Percentiles rank a stretch among this genome's conserved stretches.
These are phyloP conservation scores for Girardinichthys multiradiatus DNA, from an alignment of 2,113 vertebrate species.

Conservation along the genomic window DNA sequence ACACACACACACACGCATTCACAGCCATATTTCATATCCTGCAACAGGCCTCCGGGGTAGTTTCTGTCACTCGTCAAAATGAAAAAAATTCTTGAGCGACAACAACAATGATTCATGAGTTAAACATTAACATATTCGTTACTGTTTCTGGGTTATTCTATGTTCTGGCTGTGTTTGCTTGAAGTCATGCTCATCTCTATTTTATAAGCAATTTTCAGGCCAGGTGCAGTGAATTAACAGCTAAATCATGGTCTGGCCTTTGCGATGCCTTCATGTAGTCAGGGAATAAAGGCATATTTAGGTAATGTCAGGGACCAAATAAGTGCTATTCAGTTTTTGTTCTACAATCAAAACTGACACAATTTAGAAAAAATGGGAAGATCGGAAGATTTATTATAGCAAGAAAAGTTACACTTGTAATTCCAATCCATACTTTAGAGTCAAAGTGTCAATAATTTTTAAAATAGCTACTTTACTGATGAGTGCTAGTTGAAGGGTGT, in stretches of 20 bases:
- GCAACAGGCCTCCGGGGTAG: background rate
- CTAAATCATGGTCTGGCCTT: background rate
- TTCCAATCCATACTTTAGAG: background rate
- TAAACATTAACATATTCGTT: constrained; percentile 76
- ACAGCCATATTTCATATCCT: constrained; percentile 42
- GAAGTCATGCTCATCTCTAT: constrained; percentile 35
- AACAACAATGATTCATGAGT: constrained; percentile 58
- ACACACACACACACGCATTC: constrained; percentile 10
- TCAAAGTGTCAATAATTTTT: background rate
- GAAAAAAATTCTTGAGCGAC: constrained; percentile 33
- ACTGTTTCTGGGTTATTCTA: constrained; percentile 23
- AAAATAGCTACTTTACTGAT: too few species aligned
- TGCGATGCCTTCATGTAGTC: background rate
- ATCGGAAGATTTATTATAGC: background rate
- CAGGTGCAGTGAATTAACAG: constrained; percentile 5
- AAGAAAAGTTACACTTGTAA: background rate
- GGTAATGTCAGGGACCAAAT: background rate
- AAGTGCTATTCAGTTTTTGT: background rate
- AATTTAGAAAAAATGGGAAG: background rate
- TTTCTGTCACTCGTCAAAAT: constrained; percentile 32
- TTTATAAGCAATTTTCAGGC: constrained; percentile 5
- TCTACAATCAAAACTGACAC: background rate
- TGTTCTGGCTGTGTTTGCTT: constrained; percentile 43
- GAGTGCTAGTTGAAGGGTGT: background rate
- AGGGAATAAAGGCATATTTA: background rate